A percentile compares a stretch with the other conserved stretches of the same genome.
phyloP scores from a whole-genome alignment of 2,797 vertebrate species.

The Adrianichthys oophorus region DNA sequence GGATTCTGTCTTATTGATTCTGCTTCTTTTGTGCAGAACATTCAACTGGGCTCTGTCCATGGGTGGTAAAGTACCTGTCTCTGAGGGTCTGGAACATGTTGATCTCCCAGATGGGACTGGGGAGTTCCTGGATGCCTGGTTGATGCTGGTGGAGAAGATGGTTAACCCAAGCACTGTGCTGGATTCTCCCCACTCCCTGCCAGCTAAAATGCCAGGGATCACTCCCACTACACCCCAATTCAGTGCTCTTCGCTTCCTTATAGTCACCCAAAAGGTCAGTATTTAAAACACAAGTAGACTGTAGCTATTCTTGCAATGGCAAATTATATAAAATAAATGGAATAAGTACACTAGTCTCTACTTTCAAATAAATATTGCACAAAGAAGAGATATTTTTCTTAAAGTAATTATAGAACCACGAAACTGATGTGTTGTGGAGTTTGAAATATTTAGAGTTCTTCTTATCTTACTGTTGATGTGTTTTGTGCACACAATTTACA shows the following conservation, averaged over 20 bases:
- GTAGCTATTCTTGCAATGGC: neutral
- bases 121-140: constrained; percentile 95
- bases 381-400: too few species aligned
- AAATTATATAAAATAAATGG: too few species aligned
- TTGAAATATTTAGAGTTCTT: too few species aligned
- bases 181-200: constrained; percentile 93
- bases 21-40: constrained; percentile 75
- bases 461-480: too few species aligned
- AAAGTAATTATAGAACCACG: too few species aligned
- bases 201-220: constrained; percentile 88
- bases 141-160: constrained; percentile 98
- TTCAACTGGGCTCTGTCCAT: constrained; percentile 97
- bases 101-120: constrained; percentile 95
- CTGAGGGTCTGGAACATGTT: constrained; percentile 90
- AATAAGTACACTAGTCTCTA: too few species aligned
- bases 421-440: too few species aligned
- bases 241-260: constrained; percentile 93
- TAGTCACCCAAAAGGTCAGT: constrained; percentile 93
- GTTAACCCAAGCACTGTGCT: constrained; percentile 96
- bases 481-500: too few species aligned
- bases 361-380: too few species aligned
- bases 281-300: neutral
- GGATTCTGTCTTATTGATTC: constrained; percentile 3
- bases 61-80: constrained; percentile 92
- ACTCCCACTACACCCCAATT: constrained; percentile 87